Evolutionary conservation across 2,113 vertebrate species (phyloP).

Genomic region (Heteronetta atricapilla): DNA sequence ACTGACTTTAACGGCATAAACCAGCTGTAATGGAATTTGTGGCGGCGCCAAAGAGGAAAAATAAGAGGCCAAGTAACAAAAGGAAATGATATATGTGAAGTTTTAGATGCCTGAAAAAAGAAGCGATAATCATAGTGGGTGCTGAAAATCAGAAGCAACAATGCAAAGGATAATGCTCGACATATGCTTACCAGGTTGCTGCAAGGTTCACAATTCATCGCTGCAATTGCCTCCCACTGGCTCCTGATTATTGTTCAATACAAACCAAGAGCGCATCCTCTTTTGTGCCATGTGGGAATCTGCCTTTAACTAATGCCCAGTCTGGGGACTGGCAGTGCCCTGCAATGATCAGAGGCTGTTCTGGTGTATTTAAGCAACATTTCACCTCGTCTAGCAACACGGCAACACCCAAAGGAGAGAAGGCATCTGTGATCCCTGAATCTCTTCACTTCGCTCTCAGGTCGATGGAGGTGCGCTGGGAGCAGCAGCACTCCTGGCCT

Average conservation of each 20-base stretch:
- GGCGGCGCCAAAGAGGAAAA: neutral
- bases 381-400: no score
- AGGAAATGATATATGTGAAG: constrained; percentile 7
- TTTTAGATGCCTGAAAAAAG: neutral
- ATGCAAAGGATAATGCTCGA: neutral
- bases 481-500: neutral
- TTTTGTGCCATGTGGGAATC: neutral
- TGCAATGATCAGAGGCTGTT: neutral
- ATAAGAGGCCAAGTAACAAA: constrained; percentile 15
- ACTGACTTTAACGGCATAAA: constrained; percentile 10
- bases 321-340: neutral
- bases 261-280: neutral
- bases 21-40: constrained; percentile 38
- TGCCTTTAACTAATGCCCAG: neutral
- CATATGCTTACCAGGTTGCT: neutral
- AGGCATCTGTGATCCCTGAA: no score
- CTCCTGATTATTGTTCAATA: neutral
- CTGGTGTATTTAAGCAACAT: neutral
- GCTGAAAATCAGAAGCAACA: constrained; percentile 1
- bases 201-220: neutral
- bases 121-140: neutral
- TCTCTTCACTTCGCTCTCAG: no score
- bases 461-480: no score
- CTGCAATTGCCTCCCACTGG: neutral
- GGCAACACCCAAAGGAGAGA: no score